phyloP scores from a whole-genome alignment of 2,888 invertebrate genomes.

The Synergus laeviventris region DNA sequence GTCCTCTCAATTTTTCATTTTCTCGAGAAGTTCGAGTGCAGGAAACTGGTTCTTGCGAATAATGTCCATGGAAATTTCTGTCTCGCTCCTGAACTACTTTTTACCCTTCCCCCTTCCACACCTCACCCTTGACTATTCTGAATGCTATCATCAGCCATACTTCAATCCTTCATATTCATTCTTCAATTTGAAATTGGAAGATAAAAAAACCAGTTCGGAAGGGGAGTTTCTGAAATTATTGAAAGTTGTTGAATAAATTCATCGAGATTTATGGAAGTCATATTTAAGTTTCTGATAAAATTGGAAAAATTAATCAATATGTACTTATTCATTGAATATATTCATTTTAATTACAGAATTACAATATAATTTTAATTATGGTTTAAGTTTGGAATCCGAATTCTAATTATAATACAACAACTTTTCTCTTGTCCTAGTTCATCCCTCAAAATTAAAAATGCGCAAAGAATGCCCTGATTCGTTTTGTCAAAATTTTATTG shows the following conservation, averaged over 20 bases:
- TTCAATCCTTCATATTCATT: constrained; percentile 4
- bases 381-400: no score
- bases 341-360: no score
- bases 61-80: constrained; percentile 41
- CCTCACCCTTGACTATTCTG: neutral
- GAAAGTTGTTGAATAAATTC: neutral
- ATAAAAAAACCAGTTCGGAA: neutral
- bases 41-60: constrained; percentile 51
- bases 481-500: no score
- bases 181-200: neutral
- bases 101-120: neutral
- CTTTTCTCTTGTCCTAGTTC: no score
- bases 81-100: neutral
- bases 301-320: no score
- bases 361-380: no score
- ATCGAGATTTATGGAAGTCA: neutral
- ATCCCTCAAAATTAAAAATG: no score
- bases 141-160: constrained; percentile 1
- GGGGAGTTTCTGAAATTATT: constrained; percentile 1
- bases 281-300: no score
- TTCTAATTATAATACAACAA: no score
- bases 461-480: no score
- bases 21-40: constrained; percentile 48
- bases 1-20: constrained; percentile 63
- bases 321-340: no score